A percentile compares a stretch with the other conserved stretches of the same genome.
Evolutionary conservation across 2,888 invertebrate species (phyloP).

Genomic region (Ennomos fuscantarius): DNA sequence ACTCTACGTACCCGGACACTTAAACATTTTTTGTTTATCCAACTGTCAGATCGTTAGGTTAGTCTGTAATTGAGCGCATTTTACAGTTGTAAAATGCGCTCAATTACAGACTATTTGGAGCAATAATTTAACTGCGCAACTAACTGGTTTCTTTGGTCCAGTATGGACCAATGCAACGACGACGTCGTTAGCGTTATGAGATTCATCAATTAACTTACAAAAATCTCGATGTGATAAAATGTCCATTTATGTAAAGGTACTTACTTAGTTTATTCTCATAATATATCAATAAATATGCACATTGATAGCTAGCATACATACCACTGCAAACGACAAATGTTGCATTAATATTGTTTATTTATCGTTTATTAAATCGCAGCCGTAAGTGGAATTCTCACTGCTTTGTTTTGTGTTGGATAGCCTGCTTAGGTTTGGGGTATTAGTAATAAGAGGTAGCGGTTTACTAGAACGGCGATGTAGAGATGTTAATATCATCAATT

Average conservation of each 20-base stretch:
- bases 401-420: slow-evolving; percentile 48
- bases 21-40: slow-evolving; percentile 6
- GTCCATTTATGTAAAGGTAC: slow-evolving; percentile 16
- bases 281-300: slow-evolving; percentile 24
- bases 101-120: slow-evolving; percentile 46
- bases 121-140: slow-evolving; percentile 60
- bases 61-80: slow-evolving; percentile 26
- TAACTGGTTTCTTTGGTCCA: slow-evolving; percentile 58
- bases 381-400: slow-evolving; percentile 46
- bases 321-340: slow-evolving; percentile 20
- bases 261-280: slow-evolving; percentile 19
- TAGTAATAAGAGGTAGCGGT: slow-evolving; percentile 46
- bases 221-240: slow-evolving; percentile 20
- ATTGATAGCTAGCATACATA: slow-evolving; percentile 9
- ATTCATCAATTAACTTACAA: slow-evolving; percentile 12
- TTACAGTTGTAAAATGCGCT: too few species aligned
- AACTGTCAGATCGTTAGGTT: slow-evolving; percentile 15
- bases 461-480: not conserved
- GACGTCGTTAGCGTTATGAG: slow-evolving; percentile 24
- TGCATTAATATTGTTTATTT: slow-evolving; percentile 39
- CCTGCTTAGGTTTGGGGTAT: slow-evolving; percentile 44
- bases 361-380: slow-evolving; percentile 41
- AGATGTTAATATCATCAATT: too few species aligned
- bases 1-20: not conserved
- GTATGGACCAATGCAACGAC: slow-evolving; percentile 23